Conservation (phyloP, 2,797 vertebrate species). For the Cirrhinus mrigala region DNA sequence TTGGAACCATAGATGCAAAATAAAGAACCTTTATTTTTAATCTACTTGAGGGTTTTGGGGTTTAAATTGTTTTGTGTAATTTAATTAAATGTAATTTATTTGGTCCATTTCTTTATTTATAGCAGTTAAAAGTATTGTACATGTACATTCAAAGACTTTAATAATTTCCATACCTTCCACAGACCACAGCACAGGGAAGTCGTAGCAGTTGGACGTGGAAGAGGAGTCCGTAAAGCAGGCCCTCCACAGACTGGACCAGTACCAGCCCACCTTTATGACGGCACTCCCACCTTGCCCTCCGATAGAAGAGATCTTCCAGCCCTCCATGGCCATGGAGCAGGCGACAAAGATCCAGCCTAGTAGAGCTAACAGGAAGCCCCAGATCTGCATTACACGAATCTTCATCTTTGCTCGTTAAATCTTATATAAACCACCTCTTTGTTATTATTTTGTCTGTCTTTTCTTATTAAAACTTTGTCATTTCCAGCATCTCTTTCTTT, state of each 20-base stretch:
- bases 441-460: not conserved
- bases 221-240: constrained; percentile 92
- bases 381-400: constrained; percentile 87
- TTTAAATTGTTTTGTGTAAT: not conserved
- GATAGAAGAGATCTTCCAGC: constrained; percentile 91
- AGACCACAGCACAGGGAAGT: constrained; percentile 92
- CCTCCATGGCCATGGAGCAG: constrained; percentile 93
- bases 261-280: constrained; percentile 90
- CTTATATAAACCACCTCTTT: not conserved
- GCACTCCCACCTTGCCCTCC: constrained; percentile 85
- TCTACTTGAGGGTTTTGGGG: not conserved
- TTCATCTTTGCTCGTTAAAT: constrained; percentile 75
- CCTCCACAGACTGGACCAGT: constrained; percentile 96
- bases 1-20: not conserved
- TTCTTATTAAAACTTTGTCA: not conserved
- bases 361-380: constrained; percentile 87
- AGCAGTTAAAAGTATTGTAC: not conserved
- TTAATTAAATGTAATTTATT: not conserved
- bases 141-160: not conserved
- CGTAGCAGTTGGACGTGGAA: constrained; percentile 90
- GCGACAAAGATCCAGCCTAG: constrained; percentile 92
- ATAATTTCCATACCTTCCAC: constrained; percentile 81
- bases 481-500: not conserved
- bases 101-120: not conserved
- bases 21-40: not conserved